phyloP scores from a whole-genome alignment of 1,140 invertebrate species.

The Solenopsis fugax region DNA sequence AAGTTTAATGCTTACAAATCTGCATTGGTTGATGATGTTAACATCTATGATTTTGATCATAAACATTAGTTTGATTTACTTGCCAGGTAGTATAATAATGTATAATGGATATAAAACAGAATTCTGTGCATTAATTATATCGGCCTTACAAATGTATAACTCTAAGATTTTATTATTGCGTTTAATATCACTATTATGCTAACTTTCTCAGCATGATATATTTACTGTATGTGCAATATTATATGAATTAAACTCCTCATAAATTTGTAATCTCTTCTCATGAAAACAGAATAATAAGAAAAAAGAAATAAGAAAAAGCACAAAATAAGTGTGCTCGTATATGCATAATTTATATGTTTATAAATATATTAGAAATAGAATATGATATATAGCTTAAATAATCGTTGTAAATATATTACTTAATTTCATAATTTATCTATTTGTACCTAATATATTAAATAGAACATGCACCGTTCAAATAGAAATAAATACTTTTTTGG shows the following conservation, averaged over 20 bases:
- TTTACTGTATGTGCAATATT: constrained; percentile 51
- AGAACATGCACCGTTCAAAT: constrained; percentile 61
- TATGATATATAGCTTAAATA: constrained; percentile 41
- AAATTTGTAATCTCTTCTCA: constrained; percentile 41
- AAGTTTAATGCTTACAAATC: constrained; percentile 55
- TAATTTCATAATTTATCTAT: constrained; percentile 49
- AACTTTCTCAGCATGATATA: constrained; percentile 59
- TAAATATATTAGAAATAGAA: constrained; percentile 58
- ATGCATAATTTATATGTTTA: constrained; percentile 28
- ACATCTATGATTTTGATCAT: constrained; percentile 71
- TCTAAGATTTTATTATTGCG: constrained; percentile 76
- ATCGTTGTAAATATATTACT: constrained; percentile 55
- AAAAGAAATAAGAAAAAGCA: constrained; percentile 18
- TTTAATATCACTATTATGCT: constrained; percentile 77
- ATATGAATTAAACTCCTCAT: constrained; percentile 45
- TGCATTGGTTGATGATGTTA: constrained; percentile 52
- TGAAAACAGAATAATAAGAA: constrained; percentile 14
- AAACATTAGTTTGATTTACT: constrained; percentile 76
- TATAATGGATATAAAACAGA: constrained; percentile 69
- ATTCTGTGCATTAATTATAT: constrained; percentile 71
- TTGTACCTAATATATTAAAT: constrained; percentile 57
- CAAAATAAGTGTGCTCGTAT: constrained; percentile 33
- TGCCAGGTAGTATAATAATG: constrained; percentile 53
- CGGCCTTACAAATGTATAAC: constrained; percentile 62
- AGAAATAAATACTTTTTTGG: constrained; percentile 78